Evolutionary conservation across 2,888 invertebrate genomes (phyloP).

Genomic region (Lamproptera curius): DNA sequence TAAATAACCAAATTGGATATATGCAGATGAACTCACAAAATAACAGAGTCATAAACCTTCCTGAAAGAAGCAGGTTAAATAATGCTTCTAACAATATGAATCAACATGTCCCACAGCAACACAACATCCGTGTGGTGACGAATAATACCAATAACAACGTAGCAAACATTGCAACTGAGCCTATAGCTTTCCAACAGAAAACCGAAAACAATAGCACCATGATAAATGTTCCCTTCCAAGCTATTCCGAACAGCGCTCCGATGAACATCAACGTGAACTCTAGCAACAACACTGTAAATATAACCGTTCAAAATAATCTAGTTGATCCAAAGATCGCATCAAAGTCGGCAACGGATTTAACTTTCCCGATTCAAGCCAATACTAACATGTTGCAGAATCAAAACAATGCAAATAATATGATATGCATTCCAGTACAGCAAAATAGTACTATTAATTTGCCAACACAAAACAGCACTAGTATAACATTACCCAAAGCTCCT

Average conservation of each 20-base stretch:
- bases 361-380: conserved; percentile 61
- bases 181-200: conserved; percentile 64
- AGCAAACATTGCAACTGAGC: conserved; percentile 49
- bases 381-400: conserved; percentile 56
- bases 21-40: conserved; percentile 70
- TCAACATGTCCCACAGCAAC: conserved; percentile 66
- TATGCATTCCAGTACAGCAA: conserved; percentile 62
- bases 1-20: conserved; percentile 66
- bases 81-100: conserved; percentile 52
- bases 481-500: conserved; percentile 79
- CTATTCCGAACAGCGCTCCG: conserved; percentile 71
- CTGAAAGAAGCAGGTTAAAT: conserved; percentile 62
- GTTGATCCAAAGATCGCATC: conserved; percentile 72
- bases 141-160: conserved; percentile 58
- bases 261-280: conserved; percentile 75
- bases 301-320: conserved; percentile 70
- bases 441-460: conserved; percentile 70
- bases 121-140: conserved; percentile 69
- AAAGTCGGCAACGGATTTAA: conserved; percentile 60
- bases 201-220: conserved; percentile 62
- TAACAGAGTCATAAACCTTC: conserved; percentile 67
- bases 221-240: conserved; percentile 73
- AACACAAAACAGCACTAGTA: conserved; percentile 74
- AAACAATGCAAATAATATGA: conserved; percentile 56
- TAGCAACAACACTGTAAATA: conserved; percentile 70